A percentile compares a stretch with the other conserved stretches of the same genome.
phyloP scores from a whole-genome alignment of 2,888 invertebrate species.

The Ormyrus nitidulus region DNA sequence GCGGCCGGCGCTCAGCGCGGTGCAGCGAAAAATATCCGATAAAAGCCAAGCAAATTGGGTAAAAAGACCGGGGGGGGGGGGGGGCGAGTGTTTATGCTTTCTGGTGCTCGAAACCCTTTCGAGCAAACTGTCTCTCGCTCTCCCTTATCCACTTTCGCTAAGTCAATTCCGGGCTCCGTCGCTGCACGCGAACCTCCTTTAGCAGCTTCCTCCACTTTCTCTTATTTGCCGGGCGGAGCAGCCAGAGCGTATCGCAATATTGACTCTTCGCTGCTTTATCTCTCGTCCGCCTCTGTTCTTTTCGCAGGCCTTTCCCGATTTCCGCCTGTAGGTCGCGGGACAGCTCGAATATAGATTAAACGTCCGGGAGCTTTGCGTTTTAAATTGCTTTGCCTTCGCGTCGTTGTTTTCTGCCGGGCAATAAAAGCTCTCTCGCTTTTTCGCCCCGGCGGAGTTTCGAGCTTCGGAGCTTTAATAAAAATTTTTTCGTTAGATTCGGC shows the following conservation, averaged over 20 bases:
- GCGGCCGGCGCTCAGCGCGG: not conserved
- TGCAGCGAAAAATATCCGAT: not conserved
- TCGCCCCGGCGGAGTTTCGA: not conserved
- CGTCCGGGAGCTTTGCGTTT: constrained; percentile 7
- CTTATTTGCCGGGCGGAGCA: not conserved
- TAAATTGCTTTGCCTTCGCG: constrained; percentile 15
- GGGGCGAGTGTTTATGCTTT: constrained; percentile 13
- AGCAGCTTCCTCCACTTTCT: constrained; percentile 22
- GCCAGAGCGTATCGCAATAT: constrained; percentile 2
- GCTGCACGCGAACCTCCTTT: constrained; percentile 15
- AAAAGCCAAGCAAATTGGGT: not conserved
- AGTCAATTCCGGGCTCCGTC: constrained; percentile 32
- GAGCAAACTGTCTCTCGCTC: not conserved
- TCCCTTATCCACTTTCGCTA: constrained; percentile 49
- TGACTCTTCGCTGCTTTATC: constrained; percentile 18
- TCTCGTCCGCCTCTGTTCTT: not conserved
- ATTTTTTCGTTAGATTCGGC: constrained; percentile 7
- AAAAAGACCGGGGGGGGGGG: not conserved
- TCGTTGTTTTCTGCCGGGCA: not conserved
- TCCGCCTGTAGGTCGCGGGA: constrained; percentile 2
- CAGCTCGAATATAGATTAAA: constrained; percentile 3
- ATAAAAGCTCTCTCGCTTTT: constrained; percentile 2
- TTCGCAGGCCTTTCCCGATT: constrained; percentile 23
- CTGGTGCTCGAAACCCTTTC: constrained; percentile 23
- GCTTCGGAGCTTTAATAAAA: constrained; percentile 37